Evolutionary conservation across 2,797 vertebrate species (phyloP), one percentile per base, ranked within the genome.

Genomic region (Euphonia xanthogaster): DNA sequence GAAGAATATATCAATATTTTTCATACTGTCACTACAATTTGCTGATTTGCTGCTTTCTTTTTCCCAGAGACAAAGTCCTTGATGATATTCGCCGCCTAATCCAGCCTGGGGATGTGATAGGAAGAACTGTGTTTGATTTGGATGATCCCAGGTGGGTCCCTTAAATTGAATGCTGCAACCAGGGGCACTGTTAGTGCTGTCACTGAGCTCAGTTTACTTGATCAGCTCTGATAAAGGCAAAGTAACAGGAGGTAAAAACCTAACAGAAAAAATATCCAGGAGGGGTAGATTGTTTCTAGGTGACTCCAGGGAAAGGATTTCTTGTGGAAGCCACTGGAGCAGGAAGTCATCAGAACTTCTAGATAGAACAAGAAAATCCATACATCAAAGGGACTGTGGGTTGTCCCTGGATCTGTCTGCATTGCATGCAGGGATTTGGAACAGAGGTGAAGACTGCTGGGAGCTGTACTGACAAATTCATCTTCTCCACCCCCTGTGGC

Each of bases 51-150:
- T 79, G 54, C 8, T 83, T 39, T 71, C 61, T 96, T 55, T 66
- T 40, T 73, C 88, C 24, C 96, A 99, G 99, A 90, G 97, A 98
- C 90, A 99, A 99, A 97, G 98, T 99, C 68, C 93, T 99, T 27
- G 98, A 99, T 90, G 99, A 99, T 58, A 22, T 99, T 89, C 97
- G 92, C 21, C 98, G 99, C 57, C 95, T 99, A 44, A 95, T 99
- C 72, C 97, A 98, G 61, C 97, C 98, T 0, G 94, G 89, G 27
- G 98, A 99, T 89, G 90, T 98, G 85, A 97, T 99, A 61, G 98
- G 98, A 93, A 97, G 97, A 95, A 98, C 98, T 7, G 98, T 99
- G 75, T 99, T 99, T 97, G 98, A 99, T 97, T 86, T 99, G 85
- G 99, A 99, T 9, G 97, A 98, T 83, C 96, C 96, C 96, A 97